phyloP scores from a whole-genome alignment of 2,888 invertebrate species.

The Anticlea derivata region DNA sequence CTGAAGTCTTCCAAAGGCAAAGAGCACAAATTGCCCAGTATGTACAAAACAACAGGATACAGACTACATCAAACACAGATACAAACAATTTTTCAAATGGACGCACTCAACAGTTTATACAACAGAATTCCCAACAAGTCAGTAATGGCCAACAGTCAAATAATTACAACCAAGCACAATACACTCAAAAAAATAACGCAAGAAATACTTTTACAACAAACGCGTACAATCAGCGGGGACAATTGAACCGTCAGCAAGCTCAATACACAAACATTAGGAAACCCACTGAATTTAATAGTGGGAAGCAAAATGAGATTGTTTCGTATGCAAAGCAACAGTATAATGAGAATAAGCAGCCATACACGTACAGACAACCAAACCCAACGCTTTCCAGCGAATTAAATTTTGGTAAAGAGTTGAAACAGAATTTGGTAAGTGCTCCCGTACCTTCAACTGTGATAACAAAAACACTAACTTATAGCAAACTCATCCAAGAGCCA shows the following conservation, averaged over 20 bases:
- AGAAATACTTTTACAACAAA: slow-evolving; percentile 38
- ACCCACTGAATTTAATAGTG: slow-evolving; percentile 45
- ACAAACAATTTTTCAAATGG: slow-evolving; percentile 47
- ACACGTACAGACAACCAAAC: slow-evolving; percentile 51
- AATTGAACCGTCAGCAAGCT: slow-evolving; percentile 45
- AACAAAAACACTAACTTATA: slow-evolving; percentile 68
- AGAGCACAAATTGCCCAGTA: slow-evolving; percentile 51
- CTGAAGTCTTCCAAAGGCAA: slow-evolving; percentile 59
- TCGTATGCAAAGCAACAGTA: slow-evolving; percentile 56
- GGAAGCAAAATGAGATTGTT: slow-evolving; percentile 47
- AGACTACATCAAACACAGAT: slow-evolving; percentile 44
- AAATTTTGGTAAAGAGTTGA: slow-evolving; percentile 53
- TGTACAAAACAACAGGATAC: slow-evolving; percentile 44
- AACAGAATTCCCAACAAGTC: slow-evolving; percentile 11
- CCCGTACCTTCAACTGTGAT: slow-evolving; percentile 60
- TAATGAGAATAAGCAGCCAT: slow-evolving; percentile 52
- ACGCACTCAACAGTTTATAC: slow-evolving; percentile 37
- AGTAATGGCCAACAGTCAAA: slow-evolving; percentile 39
- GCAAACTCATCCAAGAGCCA: slow-evolving; percentile 60
- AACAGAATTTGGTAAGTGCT: slow-evolving; percentile 73
- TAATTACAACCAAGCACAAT: slow-evolving; percentile 41
- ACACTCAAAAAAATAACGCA: slow-evolving; percentile 44
- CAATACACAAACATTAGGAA: slow-evolving; percentile 50
- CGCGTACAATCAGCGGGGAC: slow-evolving; percentile 44
- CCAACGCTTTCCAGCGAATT: slow-evolving; percentile 50